phyloP scores from a whole-genome alignment of 1,140 invertebrate genomes.

The Proctacanthus coquilletti region DNA sequence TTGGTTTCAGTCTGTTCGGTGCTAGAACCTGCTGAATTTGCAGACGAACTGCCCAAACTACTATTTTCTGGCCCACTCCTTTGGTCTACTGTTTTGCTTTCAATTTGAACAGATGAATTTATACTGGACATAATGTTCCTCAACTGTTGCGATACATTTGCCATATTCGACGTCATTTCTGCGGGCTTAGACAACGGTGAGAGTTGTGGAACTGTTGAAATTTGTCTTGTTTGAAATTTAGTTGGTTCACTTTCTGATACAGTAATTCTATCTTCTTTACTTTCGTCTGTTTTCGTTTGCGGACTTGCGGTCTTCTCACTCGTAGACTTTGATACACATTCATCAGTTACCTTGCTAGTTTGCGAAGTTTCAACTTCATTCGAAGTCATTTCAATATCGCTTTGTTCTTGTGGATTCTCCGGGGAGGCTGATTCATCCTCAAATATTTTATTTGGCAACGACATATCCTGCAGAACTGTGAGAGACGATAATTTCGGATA shows the following conservation, averaged over 20 bases:
- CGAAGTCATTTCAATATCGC: constrained; percentile 25
- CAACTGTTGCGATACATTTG: constrained; percentile 49
- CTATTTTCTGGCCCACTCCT: neutral
- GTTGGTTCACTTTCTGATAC: constrained; percentile 2
- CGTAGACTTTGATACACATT: constrained; percentile 12
- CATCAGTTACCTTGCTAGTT: constrained; percentile 8
- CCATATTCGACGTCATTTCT: constrained; percentile 51
- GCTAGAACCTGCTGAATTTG: no score
- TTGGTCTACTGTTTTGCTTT: constrained; percentile 8
- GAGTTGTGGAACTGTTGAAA: constrained; percentile 41
- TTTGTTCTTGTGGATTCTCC: constrained; percentile 34
- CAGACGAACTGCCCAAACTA: neutral
- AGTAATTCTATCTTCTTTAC: constrained; percentile 2
- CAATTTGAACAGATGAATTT: constrained; percentile 22
- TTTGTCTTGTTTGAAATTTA: neutral
- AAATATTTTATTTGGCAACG: constrained; percentile 42
- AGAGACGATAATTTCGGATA: constrained; percentile 35
- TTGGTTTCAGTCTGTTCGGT: no score
- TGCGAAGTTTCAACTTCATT: constrained; percentile 15
- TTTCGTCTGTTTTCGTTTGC: neutral
- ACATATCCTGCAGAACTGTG: constrained; percentile 36
- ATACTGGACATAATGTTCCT: constrained; percentile 44
- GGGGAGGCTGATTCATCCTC: constrained; percentile 43
- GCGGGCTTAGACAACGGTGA: constrained; percentile 53
- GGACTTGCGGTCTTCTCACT: neutral